Evolutionary conservation across 2,888 invertebrate genomes (phyloP).

Genomic region (Trichopoda pennipes): DNA sequence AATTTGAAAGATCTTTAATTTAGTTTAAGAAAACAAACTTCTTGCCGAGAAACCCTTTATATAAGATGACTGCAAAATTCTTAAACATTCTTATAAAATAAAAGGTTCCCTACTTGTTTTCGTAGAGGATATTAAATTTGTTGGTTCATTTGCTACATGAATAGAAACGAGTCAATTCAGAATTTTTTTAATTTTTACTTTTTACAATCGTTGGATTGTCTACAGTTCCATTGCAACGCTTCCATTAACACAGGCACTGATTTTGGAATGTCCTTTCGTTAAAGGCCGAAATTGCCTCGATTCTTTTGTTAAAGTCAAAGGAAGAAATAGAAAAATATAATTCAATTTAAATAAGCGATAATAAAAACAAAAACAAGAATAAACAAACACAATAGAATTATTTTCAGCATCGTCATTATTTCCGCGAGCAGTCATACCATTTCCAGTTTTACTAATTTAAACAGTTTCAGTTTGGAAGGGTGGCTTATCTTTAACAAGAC

Average conservation of each 20-base stretch:
- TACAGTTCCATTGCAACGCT: conserved; percentile 20
- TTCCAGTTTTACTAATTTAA: conserved; percentile 51
- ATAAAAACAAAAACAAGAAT: neutral
- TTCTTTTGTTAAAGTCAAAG: conserved; percentile 47
- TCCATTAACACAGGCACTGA: conserved; percentile 46
- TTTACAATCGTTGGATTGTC: conserved; percentile 21
- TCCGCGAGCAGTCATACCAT: conserved; percentile 24
- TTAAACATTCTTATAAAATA: neutral
- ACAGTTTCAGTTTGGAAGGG: conserved; percentile 43
- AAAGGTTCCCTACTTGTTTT: too few relatives aligned
- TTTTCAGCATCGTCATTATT: conserved; percentile 62
- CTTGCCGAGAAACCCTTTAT: too few relatives aligned
- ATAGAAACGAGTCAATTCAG: too few relatives aligned
- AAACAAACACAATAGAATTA: conserved; percentile 38
- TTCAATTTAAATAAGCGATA: neutral
- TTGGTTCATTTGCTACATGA: too few relatives aligned
- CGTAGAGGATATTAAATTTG: too few relatives aligned
- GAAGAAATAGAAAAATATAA: neutral
- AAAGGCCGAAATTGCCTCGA: conserved; percentile 69
- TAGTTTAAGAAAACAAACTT: too few relatives aligned
- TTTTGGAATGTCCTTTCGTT: conserved; percentile 72
- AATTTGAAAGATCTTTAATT: too few relatives aligned
- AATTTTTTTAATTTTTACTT: too few relatives aligned
- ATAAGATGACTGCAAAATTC: neutral
- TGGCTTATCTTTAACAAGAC: conserved; percentile 82